A percentile compares a stretch with the other conserved stretches of the same genome.
phyloP scores from a whole-genome alignment of 2,797 vertebrate species.

The Calcarius lapponicus region DNA sequence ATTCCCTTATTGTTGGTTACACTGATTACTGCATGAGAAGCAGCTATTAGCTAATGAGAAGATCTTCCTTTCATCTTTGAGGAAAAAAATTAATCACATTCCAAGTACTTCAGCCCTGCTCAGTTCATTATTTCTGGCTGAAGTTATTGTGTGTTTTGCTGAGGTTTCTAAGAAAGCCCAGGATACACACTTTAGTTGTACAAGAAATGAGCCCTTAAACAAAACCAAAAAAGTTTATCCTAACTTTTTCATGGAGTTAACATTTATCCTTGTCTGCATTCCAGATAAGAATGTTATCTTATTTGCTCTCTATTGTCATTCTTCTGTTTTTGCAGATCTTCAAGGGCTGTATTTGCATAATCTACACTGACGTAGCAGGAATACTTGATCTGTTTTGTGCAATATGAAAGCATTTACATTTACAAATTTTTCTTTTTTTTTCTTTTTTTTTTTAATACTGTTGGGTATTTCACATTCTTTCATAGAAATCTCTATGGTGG shows the following conservation, averaged over 20 bases:
- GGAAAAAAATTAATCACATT: background rate
- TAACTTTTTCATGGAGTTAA: background rate
- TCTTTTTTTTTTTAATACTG: background rate
- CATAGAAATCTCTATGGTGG: background rate
- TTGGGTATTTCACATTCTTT: background rate
- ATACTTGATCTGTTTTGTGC: conserved; percentile 9
- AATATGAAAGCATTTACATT: conserved; percentile 1
- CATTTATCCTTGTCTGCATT: conserved; percentile 34
- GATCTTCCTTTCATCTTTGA: background rate
- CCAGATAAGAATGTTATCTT: conserved; percentile 9
- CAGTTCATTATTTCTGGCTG: background rate
- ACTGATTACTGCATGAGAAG: background rate
- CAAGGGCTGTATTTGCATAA: conserved; percentile 50
- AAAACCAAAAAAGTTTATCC: background rate
- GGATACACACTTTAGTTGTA: background rate
- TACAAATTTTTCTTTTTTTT: background rate
- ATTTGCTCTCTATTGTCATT: background rate
- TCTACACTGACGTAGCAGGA: conserved; percentile 4
- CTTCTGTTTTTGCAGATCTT: conserved; percentile 34
- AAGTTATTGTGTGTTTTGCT: background rate
- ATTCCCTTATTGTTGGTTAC: background rate
- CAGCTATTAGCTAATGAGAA: conserved; percentile 19
- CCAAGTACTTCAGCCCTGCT: background rate
- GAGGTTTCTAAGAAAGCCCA: background rate
- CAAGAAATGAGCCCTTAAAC: background rate